A percentile compares a stretch with the other conserved stretches of the same genome.
phyloP scores from a whole-genome alignment of 2,113 vertebrate genomes.

The Elaphurus davidianus region DNA sequence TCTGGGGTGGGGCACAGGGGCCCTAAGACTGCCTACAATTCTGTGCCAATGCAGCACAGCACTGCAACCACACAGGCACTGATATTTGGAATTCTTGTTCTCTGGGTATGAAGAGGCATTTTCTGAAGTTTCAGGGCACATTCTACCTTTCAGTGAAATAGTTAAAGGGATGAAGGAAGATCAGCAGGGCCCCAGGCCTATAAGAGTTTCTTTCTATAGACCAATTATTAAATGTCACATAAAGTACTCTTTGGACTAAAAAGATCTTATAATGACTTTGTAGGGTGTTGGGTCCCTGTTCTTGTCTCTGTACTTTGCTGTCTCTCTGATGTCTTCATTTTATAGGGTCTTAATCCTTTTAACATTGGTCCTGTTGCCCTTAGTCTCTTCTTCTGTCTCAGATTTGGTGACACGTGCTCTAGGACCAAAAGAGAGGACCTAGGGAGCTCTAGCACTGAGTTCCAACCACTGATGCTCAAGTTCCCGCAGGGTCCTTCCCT shows the following conservation, averaged over 20 bases:
- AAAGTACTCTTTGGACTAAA: background rate
- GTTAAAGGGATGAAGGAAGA: conserved; percentile 2
- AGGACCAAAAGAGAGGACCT: background rate
- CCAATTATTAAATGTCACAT: conserved; percentile 19
- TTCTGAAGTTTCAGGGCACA: background rate
- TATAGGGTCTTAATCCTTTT: background rate
- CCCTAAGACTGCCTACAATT: background rate
- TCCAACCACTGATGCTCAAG: background rate
- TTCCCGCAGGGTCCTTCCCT: background rate
- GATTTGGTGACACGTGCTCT: background rate
- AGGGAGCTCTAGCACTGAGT: background rate
- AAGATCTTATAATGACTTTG: background rate
- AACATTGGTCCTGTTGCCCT: background rate
- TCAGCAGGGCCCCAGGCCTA: background rate
- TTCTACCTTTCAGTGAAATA: conserved; percentile 19
- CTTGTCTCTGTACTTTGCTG: background rate
- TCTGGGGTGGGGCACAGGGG: background rate
- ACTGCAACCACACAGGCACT: background rate
- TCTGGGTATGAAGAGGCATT: background rate
- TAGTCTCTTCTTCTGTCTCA: background rate
- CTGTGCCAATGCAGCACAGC: background rate
- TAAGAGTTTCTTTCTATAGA: background rate
- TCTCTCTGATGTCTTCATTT: background rate
- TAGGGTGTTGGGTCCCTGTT: background rate
- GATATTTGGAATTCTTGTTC: background rate